These are phyloP conservation scores for Hypocryptadius cinnamomeus DNA, from an alignment of 2,113 vertebrate species.

Conservation along the genomic window DNA sequence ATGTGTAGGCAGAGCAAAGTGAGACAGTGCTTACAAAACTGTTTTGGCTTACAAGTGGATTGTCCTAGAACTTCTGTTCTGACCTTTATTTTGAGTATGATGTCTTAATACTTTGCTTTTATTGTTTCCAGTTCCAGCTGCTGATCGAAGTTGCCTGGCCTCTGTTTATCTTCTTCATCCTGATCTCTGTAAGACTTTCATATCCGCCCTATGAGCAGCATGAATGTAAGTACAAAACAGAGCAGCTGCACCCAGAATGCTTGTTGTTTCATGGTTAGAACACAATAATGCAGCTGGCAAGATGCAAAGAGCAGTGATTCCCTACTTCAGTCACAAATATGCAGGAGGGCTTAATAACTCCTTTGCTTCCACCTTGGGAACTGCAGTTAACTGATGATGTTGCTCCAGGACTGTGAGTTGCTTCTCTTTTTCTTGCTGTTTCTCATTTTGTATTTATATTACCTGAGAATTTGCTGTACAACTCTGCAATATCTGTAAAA, in stretches of 20 bases:
- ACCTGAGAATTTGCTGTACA: background rate
- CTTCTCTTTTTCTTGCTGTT: background rate
- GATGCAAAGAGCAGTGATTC: background rate
- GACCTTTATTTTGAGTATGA: background rate
- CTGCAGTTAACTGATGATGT: background rate
- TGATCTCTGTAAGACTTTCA: conserved; percentile 88
- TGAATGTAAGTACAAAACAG: conserved; percentile 84
- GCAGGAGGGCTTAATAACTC: background rate
- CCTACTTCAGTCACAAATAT: background rate
- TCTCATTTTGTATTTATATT: background rate
- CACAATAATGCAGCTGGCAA: background rate
- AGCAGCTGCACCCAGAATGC: background rate
- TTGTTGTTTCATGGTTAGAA: background rate
- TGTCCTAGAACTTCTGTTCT: background rate
- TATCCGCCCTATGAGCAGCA: conserved; percentile 96
- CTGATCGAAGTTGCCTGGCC: conserved; percentile 93
- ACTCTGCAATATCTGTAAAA: background rate
- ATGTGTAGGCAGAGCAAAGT: background rate
- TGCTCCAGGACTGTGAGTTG: background rate
- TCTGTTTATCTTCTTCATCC: conserved; percentile 95
- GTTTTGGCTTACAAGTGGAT: background rate
- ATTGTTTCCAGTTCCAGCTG: conserved; percentile 82
- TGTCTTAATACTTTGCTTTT: conserved; percentile 16
- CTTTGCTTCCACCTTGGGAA: background rate
- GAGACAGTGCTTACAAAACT: background rate